Conservation (phyloP, 2,888 invertebrate species). For the Amblyjoppa proteus region DNA sequence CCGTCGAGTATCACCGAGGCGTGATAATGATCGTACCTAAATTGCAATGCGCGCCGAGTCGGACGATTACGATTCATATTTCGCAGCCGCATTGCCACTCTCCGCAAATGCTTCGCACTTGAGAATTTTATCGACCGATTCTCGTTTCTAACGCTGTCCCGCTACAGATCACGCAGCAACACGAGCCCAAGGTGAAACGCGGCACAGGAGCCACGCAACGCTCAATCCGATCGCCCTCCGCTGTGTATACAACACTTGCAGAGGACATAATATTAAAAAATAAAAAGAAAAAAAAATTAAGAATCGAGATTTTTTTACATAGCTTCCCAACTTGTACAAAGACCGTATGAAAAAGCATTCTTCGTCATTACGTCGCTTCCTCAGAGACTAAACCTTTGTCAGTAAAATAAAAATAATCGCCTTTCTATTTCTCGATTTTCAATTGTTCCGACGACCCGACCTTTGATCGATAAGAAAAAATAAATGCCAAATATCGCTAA, state of each 20-base stretch:
- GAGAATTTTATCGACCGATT: not conserved
- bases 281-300: not conserved
- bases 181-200: conserved; percentile 7
- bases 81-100: not conserved
- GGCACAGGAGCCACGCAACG: not conserved
- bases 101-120: not conserved
- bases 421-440: too few relatives aligned
- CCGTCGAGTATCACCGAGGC: not conserved
- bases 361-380: too few relatives aligned
- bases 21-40: not conserved
- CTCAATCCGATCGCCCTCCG: not conserved
- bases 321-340: too few relatives aligned
- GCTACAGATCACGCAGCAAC: not conserved
- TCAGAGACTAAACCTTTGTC: too few relatives aligned
- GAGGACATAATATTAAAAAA: not conserved
- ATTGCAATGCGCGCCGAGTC: not conserved
- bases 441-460: too few relatives aligned
- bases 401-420: too few relatives aligned
- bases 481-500: too few relatives aligned
- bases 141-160: not conserved
- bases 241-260: not conserved
- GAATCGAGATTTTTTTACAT: too few relatives aligned
- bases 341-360: too few relatives aligned
- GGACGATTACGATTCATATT: not conserved
- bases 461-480: too few relatives aligned